These are phyloP conservation scores for Cylindroiulus punctatus DNA, from an alignment of 2,888 invertebrate species.

Conservation along the genomic window DNA sequence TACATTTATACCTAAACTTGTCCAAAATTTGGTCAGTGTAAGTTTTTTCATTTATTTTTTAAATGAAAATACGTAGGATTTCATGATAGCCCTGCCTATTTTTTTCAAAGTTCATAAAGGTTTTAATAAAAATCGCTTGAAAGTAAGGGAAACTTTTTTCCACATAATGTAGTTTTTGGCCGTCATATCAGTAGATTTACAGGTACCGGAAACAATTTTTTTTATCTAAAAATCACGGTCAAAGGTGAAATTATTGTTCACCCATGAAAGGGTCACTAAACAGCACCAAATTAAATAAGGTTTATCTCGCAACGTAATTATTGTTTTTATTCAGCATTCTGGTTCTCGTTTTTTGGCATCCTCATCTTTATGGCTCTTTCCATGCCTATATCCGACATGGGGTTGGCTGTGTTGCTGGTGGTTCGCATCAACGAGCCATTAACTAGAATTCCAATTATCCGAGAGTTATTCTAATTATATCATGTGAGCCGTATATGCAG, in stretches of 20 bases:
- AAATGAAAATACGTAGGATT: no score
- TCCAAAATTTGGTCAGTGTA: no score
- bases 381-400: not conserved
- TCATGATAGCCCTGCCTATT: no score
- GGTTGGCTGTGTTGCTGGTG: not conserved
- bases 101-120: no score
- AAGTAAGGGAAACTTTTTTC: no score
- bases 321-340: not conserved
- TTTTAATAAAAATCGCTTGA: no score
- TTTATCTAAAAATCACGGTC: not conserved
- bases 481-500: not conserved
- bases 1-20: no score
- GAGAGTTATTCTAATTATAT: slow-evolving; percentile 35
- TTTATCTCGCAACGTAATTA: not conserved
- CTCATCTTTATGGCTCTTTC: not conserved
- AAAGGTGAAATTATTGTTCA: slow-evolving; percentile 12
- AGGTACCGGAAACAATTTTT: not conserved
- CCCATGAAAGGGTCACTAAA: slow-evolving; percentile 17
- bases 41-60: no score
- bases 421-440: slow-evolving; percentile 19
- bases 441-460: slow-evolving; percentile 36
- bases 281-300: not conserved
- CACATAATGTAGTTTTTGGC: no score
- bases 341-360: not conserved
- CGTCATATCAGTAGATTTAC: no score